Evolutionary conservation across 1,140 invertebrate species (phyloP).

Genomic region (Lutraria rhynchaena): DNA sequence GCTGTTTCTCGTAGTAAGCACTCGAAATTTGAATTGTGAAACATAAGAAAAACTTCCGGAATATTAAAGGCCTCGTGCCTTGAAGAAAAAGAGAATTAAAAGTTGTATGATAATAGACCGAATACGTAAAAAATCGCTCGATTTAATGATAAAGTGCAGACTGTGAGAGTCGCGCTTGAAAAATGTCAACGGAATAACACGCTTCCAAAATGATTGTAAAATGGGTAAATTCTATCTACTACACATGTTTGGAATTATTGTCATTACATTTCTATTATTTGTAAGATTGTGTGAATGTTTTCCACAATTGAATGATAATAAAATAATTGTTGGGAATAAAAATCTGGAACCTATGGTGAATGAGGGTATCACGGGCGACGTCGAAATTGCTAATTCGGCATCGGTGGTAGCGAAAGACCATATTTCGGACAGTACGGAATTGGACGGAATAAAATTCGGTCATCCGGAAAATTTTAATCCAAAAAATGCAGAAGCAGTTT

Average conservation of each 20-base stretch:
- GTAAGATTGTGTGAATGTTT: conserved; percentile 8
- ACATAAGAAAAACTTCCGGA: too few relatives aligned
- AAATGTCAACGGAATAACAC: conserved; percentile 7
- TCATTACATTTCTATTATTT: conserved; percentile 3
- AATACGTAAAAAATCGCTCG: too few relatives aligned
- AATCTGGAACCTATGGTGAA: conserved; percentile 3
- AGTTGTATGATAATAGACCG: too few relatives aligned
- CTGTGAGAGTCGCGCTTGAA: background rate
- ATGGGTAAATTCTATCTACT: conserved; percentile 27
- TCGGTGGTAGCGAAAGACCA: background rate
- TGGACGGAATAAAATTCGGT: too few relatives aligned
- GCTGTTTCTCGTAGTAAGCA: too few relatives aligned
- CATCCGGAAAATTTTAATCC: too few relatives aligned
- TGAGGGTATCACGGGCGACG: background rate
- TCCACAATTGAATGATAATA: conserved; percentile 14
- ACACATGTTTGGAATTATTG: conserved; percentile 33
- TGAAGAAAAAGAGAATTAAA: too few relatives aligned
- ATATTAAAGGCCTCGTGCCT: too few relatives aligned
- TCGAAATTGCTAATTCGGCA: too few relatives aligned
- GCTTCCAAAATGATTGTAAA: conserved; percentile 53
- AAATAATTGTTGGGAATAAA: background rate
- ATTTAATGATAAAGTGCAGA: background rate
- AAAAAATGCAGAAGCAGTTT: background rate
- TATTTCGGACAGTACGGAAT: background rate
- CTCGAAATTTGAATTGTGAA: too few relatives aligned